Evolutionary conservation across 2,113 vertebrate genomes (phyloP), one percentile per base, ranked within the genome.

Genomic region (Peromyscus maniculatus): DNA sequence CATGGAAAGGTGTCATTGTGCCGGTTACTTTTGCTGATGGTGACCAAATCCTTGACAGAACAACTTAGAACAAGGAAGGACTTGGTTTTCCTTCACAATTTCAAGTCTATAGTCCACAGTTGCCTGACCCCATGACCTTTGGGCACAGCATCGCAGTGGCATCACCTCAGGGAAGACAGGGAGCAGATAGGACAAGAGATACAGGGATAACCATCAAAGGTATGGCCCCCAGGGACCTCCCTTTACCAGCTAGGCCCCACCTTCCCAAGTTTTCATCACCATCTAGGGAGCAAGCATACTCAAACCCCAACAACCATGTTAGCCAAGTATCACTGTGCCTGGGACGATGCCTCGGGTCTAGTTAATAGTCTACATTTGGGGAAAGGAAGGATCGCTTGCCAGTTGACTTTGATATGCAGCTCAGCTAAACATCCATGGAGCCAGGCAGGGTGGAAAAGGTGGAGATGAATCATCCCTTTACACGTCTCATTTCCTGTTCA

Each of bases 401-500:
- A 13, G 22, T 49, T 75, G 74, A 66, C 66, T 55, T 93, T 90
- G 79, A 39, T 64, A 87, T 88, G 94, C 52, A 59, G 43, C 74
- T 93, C 83, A 91, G 59, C 91, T n/a, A 15, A 28, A 13, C 21
- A 67, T 84, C 52, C 57, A 52, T 75, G 69, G 87, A 91, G 57
- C 64, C 75, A 79, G 57, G 89, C 64, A 49, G 3, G 1, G 33
- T 12, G 72, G 67, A 89, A 90, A 95, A 82, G 1, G 72, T 62
- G 75, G 75, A 89, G 83, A 91, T 95, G 33, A 93, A 74, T 93
- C 97, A 91, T 69, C 87, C 46, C 55, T 75, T 26, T 75, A 8
- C 87, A 72, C 9, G 75, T 80, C 66, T 97, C 89, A 94, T 84
- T 97, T 97, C 94, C 97, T 95, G 90, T 74, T 92, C 90, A 69